Evolutionary conservation across 2,797 vertebrate genomes (phyloP).

Genomic region (Meriones psammophilus): DNA sequence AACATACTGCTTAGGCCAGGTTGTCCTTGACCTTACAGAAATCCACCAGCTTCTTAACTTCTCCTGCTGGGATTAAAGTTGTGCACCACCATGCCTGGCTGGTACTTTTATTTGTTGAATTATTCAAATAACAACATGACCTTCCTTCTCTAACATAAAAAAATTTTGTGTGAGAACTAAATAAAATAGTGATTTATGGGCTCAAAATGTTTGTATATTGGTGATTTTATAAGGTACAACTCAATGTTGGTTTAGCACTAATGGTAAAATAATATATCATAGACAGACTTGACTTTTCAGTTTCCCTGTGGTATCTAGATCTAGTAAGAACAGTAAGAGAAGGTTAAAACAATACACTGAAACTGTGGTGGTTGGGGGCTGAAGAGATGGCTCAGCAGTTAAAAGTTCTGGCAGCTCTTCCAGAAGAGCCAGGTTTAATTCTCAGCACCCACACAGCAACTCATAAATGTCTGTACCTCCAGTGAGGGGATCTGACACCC

Average conservation of each 20-base stretch:
- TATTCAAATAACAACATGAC: conserved; percentile 53
- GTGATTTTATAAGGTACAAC: conserved; percentile 26
- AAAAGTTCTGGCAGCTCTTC: no score
- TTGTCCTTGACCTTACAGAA: not conserved
- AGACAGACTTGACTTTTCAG: not conserved
- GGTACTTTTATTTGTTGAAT: conserved; percentile 35
- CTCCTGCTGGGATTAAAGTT: not conserved
- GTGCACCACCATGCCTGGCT: not conserved
- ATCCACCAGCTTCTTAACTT: no score
- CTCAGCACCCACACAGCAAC: no score
- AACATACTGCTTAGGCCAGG: not conserved
- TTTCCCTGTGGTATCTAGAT: not conserved
- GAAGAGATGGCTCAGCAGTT: no score
- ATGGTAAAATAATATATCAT: not conserved
- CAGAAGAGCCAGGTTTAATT: no score
- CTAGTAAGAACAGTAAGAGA: not conserved
- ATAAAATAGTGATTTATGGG: not conserved
- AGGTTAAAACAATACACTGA: not conserved
- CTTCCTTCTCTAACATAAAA: not conserved
- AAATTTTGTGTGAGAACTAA: not conserved
- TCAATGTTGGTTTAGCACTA: not conserved
- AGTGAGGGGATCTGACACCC: no score
- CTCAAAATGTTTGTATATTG: not conserved
- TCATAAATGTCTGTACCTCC: no score
- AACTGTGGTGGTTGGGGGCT: not conserved